Base-by-base conservation (phyloP, 2,888 invertebrate species). In the Ischnura elegans region DNA sequence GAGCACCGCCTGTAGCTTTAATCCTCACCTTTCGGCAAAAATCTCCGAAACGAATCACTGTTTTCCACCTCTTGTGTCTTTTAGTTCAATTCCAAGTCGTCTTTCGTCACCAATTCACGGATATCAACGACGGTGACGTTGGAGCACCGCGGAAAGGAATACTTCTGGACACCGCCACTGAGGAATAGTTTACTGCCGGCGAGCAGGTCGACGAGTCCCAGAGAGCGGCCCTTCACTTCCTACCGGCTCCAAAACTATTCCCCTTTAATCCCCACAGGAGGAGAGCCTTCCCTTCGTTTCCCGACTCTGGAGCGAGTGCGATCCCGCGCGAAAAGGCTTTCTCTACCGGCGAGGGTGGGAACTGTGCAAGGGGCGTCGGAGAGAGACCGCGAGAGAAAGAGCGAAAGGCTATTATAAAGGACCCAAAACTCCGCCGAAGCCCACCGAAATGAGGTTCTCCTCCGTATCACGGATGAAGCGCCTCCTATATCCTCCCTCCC, bases 381-480 rank as follows among this genome's bases (percentile, higher is more conserved):
- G 90, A 43, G 90, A n/a, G 87, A n/a, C n/a, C n/a, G 36, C 16
- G 36, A 47, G 29, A 87, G 51, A 87, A 42, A 36, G 51, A 55
- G 90, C 19, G 90, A 90, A 43, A 42, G 61, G 66, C 42, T 90
- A 61, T 90, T 87, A 61, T 43, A 55, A 51, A 47, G 42, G 87
- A 51, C 55, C 55, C 55, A 42, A 43, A 90, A 90, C 90, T 90
- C 90, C 43, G 61, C 43, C 29, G 90, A 90, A 61, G 61, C 86
- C 61, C 61, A 43, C 86, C 90, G 90, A 86, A 86, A 86, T 86
- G 90, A 90, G 90, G 55, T 55, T 90, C 90, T 43, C 42, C 43
- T 90, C 90, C 61, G 61, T 61, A 66, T 45, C 90, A 42, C 90
- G 43, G 90, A 66, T 90, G 61, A 90, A 55, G 43, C 90, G 87